Evolutionary conservation across 1,140 invertebrate genomes (phyloP).

Genomic region (Grapholita molesta): DNA sequence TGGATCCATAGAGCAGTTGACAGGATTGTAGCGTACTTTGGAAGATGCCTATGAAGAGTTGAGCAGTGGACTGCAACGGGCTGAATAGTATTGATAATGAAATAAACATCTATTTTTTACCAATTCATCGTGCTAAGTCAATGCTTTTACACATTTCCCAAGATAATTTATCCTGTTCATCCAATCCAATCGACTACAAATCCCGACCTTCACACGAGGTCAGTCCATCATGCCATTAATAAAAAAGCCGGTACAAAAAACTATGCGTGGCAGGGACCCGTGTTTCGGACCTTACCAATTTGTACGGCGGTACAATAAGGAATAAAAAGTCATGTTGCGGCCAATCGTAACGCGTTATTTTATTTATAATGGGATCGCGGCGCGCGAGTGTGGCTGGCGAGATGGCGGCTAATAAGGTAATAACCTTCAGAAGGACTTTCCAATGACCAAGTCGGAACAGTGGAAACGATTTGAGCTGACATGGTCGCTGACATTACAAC

Average conservation of each 20-base stretch:
- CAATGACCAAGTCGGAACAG: too few relatives aligned
- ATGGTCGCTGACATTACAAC: too few relatives aligned
- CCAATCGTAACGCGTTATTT: not conserved
- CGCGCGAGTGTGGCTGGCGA: not conserved
- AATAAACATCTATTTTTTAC: too few relatives aligned
- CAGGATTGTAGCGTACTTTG: too few relatives aligned
- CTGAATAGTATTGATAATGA: too few relatives aligned
- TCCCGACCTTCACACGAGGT: slow-evolving; percentile 30
- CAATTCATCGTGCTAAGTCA: too few relatives aligned
- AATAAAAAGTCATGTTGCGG: slow-evolving; percentile 37
- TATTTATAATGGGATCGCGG: slow-evolving; percentile 6
- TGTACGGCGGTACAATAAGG: slow-evolving; percentile 43
- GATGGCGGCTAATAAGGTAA: not conserved
- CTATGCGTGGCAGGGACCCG: slow-evolving; percentile 38
- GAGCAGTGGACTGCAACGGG: too few relatives aligned
- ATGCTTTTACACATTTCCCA: too few relatives aligned
- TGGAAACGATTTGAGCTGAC: too few relatives aligned
- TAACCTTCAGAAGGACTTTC: slow-evolving; percentile 2
- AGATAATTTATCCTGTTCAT: not conserved
- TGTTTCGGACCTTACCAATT: slow-evolving; percentile 57
- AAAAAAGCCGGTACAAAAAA: slow-evolving; percentile 40
- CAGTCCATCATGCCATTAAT: slow-evolving; percentile 34
- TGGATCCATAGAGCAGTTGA: too few relatives aligned
- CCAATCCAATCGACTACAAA: not conserved
- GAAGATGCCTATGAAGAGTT: too few relatives aligned